Base-by-base conservation (phyloP, 2,113 vertebrate genomes). In the Oreotrochilus melanogaster region DNA sequence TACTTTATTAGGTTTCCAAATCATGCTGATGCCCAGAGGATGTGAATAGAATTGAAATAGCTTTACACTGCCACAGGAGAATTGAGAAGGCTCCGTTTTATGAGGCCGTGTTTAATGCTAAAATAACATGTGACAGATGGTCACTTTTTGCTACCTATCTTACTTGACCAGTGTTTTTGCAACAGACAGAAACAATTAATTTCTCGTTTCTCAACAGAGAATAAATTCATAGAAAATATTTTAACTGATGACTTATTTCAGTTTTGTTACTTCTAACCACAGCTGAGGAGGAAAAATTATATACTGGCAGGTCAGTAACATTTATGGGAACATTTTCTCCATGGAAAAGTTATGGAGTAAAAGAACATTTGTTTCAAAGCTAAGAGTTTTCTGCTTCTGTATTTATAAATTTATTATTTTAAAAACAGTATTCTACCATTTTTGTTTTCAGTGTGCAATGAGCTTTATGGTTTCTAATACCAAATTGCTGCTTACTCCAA, bases 1-100 rank as follows among this genome's bases (percentile, higher is more conserved):
- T 92, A 87, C 84, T 97, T 97, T 97, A 97, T 97, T 97, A 96
- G 91, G 83, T 96, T 97, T 97, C 90, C 94, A 95, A 96, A 97
- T 96, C 91, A 97, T n/a, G 10, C 69, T 94, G 90, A 88, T 95
- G 93, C 95, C 96, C 88, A 94, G 91, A 97, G 92, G 95, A 94
- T 73, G 82, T 90, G 78, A 93, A 92, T 43, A 95, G 90, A 96
- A 97, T 93, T 92, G 91, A 95, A 97, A 97, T 96, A 97, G 86
- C 81, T 96, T 92, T 95, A 94, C 96, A 93, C 64, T 96, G 85
- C 60, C 94, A 94, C 80, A 71, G 58, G 71, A 96, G 84, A 75
- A 35, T 76, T 76, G 72, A 65, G 89, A 92, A 88, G 89, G 57
- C 47, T 86, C 66, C 65, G 54, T 85, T 95, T 95, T 97, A 94